Base-by-base conservation (phyloP, 2,797 vertebrate genomes). In the Labroides dimidiatus region DNA sequence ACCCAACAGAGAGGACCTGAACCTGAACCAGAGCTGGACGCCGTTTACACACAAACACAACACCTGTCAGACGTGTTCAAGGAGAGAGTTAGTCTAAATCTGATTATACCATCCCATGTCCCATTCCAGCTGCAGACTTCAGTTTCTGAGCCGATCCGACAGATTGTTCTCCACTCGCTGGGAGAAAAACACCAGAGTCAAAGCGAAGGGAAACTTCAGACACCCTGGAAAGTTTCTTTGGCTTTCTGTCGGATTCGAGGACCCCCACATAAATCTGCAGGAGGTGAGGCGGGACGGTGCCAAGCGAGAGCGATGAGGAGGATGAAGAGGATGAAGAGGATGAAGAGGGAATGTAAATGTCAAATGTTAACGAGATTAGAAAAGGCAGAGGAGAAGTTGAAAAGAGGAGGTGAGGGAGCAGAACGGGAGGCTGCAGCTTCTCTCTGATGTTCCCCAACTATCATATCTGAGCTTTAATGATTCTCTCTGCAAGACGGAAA, bases 291-390 rank as follows among this genome's bases (percentile, higher is more conserved):
- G 42, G 27, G 68, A 67, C 24, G 10, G 19, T 24, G 48, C 36
- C 17, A 33, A 56, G 42, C 16, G 30, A 15, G 21, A 43, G 21
- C 37, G 45, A 69, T 42, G 56, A 10, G 42, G 73, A 69, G 36
- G 67, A 75, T 39, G 62, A 71, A 66, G 81, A 66, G 45, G 16
- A 69, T 42, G 56, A 10, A 37, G 73, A 69, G 36, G 67, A 75
- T 39, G 62, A 71, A 66, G 81, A 66, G 45, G 16, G 57, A 84
- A 75, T 78, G 79, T 71, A 83, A 84, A 85, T 80, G 79, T 82
- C 66, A 87, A 79, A 80, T 77, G 84, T 86, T 87, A 86, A 90
- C 87, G 82, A 85, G 73, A 82, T 81, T 48, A 87, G 57, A 76
- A 80, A 82, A 84, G 60, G 71, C 50, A 79, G 64, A 73, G 49